Evolutionary conservation across 2,113 vertebrate genomes (phyloP), one percentile per base, ranked within the genome.

Genomic region (Laticauda laticaudata): DNA sequence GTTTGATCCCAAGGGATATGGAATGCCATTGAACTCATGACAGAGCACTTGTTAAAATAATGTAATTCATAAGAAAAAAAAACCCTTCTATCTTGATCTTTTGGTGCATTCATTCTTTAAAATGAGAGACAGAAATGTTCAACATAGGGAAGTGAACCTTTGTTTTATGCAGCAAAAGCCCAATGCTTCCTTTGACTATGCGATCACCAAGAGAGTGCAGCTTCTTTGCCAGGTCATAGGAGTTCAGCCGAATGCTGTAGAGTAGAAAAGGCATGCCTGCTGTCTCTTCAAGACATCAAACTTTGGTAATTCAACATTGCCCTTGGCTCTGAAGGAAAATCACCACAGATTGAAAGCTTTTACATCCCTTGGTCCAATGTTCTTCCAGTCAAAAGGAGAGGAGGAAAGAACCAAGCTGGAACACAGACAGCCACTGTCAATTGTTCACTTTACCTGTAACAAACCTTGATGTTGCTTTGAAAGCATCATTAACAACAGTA

Each of bases 151-250:
- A 97, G 96, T 95, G 94, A 92, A 86, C 61, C 86, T 96, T 94
- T 96, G 85, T 91, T 95, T 97, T 97, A 96, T 95, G 91, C 90
- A 95, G 94, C 94, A 97, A 93, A 96, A 90, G 91, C 95, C 95
- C 96, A 95, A 94, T 93, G 95, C 93, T 93, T 96, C 93, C 94
- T 95, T 96, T 94, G 94, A 92, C 93, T 93, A 90, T n/a, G 81
- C 3, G 95, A 96, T 96, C 94, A 94, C 94, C 94, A 95, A 93
- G 93, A 96, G 92, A 97, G 87, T 23, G 21, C 94, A 81, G 93
- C 92, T 95, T 97, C 96, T 96, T 93, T 96, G 92, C 91, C 91
- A 93, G 97, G 95, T 97, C 97, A 97, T 89, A 88, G 95, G 95
- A 97, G 96, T 97, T 97, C 96, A 97, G 93, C 56, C 61, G 90